Evolutionary conservation across 2,113 vertebrate species (phyloP).

Genomic region (Meles meles): DNA sequence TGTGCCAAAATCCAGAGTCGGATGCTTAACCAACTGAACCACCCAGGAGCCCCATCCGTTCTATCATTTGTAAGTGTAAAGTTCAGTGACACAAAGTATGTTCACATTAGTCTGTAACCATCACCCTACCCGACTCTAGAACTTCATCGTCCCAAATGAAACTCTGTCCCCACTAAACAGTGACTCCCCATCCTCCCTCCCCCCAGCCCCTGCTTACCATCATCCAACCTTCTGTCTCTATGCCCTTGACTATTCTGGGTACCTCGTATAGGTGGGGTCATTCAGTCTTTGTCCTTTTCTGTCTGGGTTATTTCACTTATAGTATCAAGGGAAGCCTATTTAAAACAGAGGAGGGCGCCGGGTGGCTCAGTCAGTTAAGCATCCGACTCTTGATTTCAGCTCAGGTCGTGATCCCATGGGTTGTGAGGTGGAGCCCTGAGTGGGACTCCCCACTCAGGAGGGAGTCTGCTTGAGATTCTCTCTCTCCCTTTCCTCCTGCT

Average conservation of each 20-base stretch:
- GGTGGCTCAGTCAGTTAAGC: neutral
- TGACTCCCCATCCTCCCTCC: too few relatives aligned
- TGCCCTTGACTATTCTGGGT: accelerated
- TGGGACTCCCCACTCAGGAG: neutral
- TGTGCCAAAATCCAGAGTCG: neutral
- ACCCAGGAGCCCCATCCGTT: neutral
- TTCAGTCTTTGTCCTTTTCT: neutral
- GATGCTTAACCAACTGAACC: neutral
- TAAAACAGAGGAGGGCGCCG: neutral
- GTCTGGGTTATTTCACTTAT: neutral
- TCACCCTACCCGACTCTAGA: neutral
- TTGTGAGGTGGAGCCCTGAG: neutral
- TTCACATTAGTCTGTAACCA: neutral
- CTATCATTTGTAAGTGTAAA: neutral
- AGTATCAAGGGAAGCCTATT: neutral
- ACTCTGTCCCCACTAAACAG: too few relatives aligned
- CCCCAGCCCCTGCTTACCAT: too few relatives aligned
- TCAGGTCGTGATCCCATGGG: too few relatives aligned
- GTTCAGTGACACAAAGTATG: neutral
- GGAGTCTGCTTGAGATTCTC: neutral
- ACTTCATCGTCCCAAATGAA: neutral
- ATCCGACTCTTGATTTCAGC: too few relatives aligned
- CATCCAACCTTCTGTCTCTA: neutral
- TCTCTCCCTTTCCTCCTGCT: neutral
- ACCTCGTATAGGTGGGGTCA: accelerated